Evolutionary conservation across 2,888 invertebrate species (phyloP), one percentile per base, ranked within the genome.

Genomic region (Pyrgus malvae): DNA sequence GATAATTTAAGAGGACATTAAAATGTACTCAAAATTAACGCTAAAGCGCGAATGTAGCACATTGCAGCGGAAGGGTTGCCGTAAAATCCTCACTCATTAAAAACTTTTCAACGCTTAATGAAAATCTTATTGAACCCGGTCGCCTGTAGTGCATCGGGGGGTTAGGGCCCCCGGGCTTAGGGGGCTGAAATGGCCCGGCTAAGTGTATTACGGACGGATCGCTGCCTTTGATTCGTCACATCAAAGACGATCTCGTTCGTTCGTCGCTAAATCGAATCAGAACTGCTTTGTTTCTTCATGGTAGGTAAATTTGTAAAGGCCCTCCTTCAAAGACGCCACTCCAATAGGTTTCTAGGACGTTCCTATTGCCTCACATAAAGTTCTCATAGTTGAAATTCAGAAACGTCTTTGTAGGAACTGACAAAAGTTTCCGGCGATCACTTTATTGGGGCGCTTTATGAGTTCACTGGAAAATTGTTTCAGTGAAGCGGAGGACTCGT

Each of bases 191-290:
- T 84, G 84, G 84, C 78, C 83, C 83, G 74, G 81, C 84, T 89
- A 89, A 89, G 82, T 89, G 84, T 87, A 87, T 90, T 89, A 90
- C 85, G 79, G 79, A 69, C 78, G 86, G 87, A 87, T 88, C 87
- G 84, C 78, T 89, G 86, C 88, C 86, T 88, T 86, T 87, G 89
- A 87, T 89, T 89, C 84, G 87, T 86, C 84, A 88, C 89, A 89
- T 90, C 89, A 89, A 89, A 89, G 89, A 85, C 84, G 86, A 84
- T 83, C 80, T 72, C 74, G 79, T 79, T 83, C 82, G 77, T 78
- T 83, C 82, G 73, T 64, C 74, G 74, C 80, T 80, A 84, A 88
- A 88, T 88, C 87, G 85, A 87, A 88, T 89, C 84, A 86, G 77
- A 63, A 67, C 67, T 70, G 85, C 86, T 87, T 88, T 88, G 88